Conservation (phyloP, 2,888 invertebrate genomes). For the Gastrophysa polygoni region DNA sequence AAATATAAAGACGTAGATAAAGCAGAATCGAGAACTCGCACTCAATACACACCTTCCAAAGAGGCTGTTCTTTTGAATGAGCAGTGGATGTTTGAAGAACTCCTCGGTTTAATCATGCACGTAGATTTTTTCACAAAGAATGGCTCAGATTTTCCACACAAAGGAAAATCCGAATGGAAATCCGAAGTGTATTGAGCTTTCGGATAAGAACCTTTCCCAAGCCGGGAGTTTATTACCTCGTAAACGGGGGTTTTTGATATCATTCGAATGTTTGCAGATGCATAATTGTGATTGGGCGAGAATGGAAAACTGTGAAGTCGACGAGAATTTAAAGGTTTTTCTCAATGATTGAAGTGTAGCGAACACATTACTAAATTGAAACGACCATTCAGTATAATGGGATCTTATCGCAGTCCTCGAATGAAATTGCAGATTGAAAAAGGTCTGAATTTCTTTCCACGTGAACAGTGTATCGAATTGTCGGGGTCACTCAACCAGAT, state of each 20-base stretch:
- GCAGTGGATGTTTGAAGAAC: constrained; percentile 34
- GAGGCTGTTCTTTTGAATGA: constrained; percentile 15
- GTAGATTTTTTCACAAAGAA: constrained; percentile 40
- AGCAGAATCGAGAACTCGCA: constrained; percentile 18
- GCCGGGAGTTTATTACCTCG: constrained; percentile 27
- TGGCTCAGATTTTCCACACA: constrained; percentile 32
- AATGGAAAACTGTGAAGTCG: constrained; percentile 15
- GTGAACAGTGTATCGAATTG: too few relatives aligned
- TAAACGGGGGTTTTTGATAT: constrained; percentile 23
- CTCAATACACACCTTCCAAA: constrained; percentile 23
- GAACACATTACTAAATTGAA: neutral
- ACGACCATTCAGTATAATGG: neutral
- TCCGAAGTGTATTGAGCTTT: constrained; percentile 31
- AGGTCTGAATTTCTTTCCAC: neutral
- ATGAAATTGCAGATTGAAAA: neutral
- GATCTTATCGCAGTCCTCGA: neutral
- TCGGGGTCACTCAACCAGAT: too few relatives aligned
- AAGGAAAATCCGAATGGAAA: constrained; percentile 37
- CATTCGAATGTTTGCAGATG: constrained; percentile 22
- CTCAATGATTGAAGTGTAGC: neutral
- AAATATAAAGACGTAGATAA: constrained; percentile 5
- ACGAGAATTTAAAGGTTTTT: constrained; percentile 6
- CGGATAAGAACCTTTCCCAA: constrained; percentile 29
- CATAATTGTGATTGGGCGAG: constrained; percentile 18
- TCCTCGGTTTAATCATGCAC: constrained; percentile 38